These are phyloP conservation scores for Acyrthosiphon pisum DNA, from an alignment of 1,140 invertebrate species.

Conservation along the genomic window DNA sequence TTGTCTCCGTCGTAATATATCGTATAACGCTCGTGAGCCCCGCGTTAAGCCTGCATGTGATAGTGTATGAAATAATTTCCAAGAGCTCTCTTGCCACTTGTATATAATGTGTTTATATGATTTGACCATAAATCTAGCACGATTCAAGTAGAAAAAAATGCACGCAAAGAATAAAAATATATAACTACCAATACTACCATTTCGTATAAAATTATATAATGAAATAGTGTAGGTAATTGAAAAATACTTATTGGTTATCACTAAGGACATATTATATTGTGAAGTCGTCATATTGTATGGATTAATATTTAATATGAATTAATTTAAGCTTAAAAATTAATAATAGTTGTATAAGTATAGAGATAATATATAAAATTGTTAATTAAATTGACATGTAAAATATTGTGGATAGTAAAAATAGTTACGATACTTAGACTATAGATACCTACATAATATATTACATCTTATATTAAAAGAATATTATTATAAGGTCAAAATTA, in stretches of 20 bases:
- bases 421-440: no score
- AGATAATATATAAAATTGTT: no score
- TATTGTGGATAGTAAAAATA: no score
- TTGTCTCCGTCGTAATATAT: not conserved
- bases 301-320: no score
- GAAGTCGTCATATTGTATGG: not conserved
- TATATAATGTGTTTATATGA: not conserved
- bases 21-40: not conserved
- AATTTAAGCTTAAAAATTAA: not conserved
- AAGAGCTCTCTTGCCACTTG: not conserved
- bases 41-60: not conserved
- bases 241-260: not conserved
- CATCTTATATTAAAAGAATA: no score
- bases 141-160: not conserved
- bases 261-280: not conserved
- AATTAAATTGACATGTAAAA: no score
- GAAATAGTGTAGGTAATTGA: not conserved
- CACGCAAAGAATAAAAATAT: not conserved
- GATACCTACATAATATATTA: no score
- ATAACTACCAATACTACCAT: no score
- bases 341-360: no score
- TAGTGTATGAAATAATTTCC: not conserved
- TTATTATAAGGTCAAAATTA: not conserved
- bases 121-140: not conserved
- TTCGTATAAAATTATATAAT: not conserved